Base-by-base conservation (phyloP, 37 sponge, comb jelly and placozoan genomes). In the Axinella damicornis region DNA sequence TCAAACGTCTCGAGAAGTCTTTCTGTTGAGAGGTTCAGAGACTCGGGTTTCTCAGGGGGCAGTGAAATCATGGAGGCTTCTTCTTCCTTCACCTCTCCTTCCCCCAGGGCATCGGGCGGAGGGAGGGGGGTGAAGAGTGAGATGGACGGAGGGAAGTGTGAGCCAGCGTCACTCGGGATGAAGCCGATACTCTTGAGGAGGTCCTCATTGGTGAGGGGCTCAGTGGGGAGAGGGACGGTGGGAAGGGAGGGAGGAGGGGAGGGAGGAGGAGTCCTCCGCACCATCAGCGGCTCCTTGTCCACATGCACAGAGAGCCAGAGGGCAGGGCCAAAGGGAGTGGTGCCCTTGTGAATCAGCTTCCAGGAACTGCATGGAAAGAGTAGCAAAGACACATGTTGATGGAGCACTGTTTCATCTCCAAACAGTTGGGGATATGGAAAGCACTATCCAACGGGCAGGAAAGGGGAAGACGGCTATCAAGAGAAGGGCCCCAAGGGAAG, bases 251-350 rank as follows among this genome's bases (percentile, higher is more conserved):
- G 59, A 35, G 82, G 20, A 35, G 63, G 33, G 41, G 35, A 41
- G 30, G 79, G 79, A 21, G 79, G 79, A 33, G 21, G 12, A 60
- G 58, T 59, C 53, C n/a, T 53, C 30, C n/a, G n/a, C n/a, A 65
- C 16, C 20, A 4, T n/a, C 14, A 24, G 22, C 18, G 31, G 32
- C 6, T 34, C 24, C 56, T 69, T 53, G 70, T 78, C 86, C 25
- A 64, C 63, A 6, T 46, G 57, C 0, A 81, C 87, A 34, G 83
- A 76, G 53, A 93, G 56, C 87, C 90, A 87, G 39, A 93, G 90
- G 27, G 24, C 20, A 62, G 81, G 86, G 21, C 94, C 94, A 83
- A 93, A 93, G 1, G 69, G 31, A 41, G 82, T 81, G 24, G 37
- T 35, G 11, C 46, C 82, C 52, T 90, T 90, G 74, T 85, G 91